Base-by-base conservation (phyloP, 2,888 invertebrate genomes). In the Gortyna flavago region DNA sequence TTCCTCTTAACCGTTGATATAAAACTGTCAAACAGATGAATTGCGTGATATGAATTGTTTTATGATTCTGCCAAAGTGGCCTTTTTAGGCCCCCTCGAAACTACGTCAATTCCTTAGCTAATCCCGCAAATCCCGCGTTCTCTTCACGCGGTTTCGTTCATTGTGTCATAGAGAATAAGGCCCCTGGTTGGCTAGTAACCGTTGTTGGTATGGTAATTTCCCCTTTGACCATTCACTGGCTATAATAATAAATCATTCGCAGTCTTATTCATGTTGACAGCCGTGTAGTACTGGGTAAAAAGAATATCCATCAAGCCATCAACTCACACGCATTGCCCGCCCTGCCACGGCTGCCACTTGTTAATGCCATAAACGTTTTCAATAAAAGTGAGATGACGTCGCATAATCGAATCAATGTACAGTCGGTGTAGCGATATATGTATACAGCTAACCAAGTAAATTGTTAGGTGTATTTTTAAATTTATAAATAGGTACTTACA, bases 351-450 rank as follows among this genome's bases (percentile, higher is more conserved):
- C 69, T 44, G 69, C 29, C 59, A 48, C 66, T 62, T 35, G 44
- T 48, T 73, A 80, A 69, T 65, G 38, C 51, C 44, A 81, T 85
- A 80, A 80, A 73, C 85, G 85, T 64, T 85, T 85, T 80, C 67
- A 85, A 84, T 85, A 80, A 81, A 73, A 75, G 13, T 57, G 29
- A 21, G 51, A 44, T 74, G 77, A 79, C 61, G 67, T 67, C n/a
- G 62, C 68, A 35, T 35, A 62, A 62, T 62, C 21, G 62, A 38
- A 35, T 61, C 35, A 35, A 68, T 59, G 61, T 51, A 68, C 16
- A 16, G 9, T 68, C 48, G 16, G 25, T 32, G 32, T 35, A 51
- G 8, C 32, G 25, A 48, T 16, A 25, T 48, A 32, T 32, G 29
- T 48, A 21, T 21, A 32, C 48, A 68, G 13, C 25, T 48, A 13